Evolutionary conservation across 2,888 invertebrate genomes (phyloP).

Genomic region (Melikaiella ostensackeni): DNA sequence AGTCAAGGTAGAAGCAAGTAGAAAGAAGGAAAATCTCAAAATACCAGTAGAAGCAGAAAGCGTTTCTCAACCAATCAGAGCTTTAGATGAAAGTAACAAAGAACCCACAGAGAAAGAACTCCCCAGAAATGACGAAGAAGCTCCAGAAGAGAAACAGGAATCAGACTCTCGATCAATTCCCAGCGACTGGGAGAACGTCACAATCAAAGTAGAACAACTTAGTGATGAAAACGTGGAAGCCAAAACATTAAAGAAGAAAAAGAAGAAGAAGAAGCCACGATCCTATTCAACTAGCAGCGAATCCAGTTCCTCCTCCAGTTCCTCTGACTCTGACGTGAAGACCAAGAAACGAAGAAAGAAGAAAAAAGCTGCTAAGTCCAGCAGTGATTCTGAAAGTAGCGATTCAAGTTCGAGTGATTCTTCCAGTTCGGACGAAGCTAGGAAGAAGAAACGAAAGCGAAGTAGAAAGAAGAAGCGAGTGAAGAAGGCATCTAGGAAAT

Average conservation of each 20-base stretch:
- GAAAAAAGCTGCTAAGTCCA: slow-evolving; percentile 46
- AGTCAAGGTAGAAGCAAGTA: not conserved
- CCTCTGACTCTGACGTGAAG: slow-evolving; percentile 64
- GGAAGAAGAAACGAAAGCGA: slow-evolving; percentile 52
- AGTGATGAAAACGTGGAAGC: slow-evolving; percentile 61
- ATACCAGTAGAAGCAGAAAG: not conserved
- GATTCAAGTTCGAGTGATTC: slow-evolving; percentile 65
- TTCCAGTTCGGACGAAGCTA: slow-evolving; percentile 61
- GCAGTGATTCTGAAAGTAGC: slow-evolving; percentile 64
- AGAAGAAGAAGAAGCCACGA: slow-evolving; percentile 56
- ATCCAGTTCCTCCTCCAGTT: slow-evolving; percentile 63
- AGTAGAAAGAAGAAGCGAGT: slow-evolving; percentile 60
- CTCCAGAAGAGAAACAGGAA: slow-evolving; percentile 51
- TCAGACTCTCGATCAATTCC: slow-evolving; percentile 64
- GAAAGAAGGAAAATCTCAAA: not conserved
- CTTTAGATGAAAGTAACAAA: not conserved
- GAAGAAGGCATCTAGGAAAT: slow-evolving; percentile 58
- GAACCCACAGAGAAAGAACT: slow-evolving; percentile 35
- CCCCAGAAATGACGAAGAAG: slow-evolving; percentile 13
- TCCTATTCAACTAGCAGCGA: slow-evolving; percentile 63
- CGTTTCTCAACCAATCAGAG: not conserved
- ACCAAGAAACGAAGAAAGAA: slow-evolving; percentile 50
- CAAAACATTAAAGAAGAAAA: slow-evolving; percentile 51
- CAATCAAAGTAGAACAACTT: slow-evolving; percentile 68
- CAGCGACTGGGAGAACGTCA: slow-evolving; percentile 70